These are phyloP conservation scores for Sinonovacula constricta DNA, from an alignment of 1,140 invertebrate species.

Conservation along the genomic window DNA sequence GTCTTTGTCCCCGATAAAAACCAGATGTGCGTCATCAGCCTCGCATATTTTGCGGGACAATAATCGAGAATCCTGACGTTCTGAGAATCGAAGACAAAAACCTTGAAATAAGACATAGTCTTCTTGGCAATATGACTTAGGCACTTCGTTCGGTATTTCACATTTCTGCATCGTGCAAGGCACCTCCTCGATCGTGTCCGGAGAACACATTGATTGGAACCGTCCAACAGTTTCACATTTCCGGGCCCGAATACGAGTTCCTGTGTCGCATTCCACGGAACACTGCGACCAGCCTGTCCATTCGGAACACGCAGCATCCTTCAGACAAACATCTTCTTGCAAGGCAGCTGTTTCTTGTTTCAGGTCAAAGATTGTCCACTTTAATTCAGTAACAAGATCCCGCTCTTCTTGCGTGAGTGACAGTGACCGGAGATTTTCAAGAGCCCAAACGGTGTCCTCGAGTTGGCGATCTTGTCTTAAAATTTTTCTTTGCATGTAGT, in stretches of 20 bases:
- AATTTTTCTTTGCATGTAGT: too few species aligned
- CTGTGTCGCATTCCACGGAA: conserved; percentile 21
- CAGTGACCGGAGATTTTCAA: background rate
- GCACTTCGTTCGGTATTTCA: background rate
- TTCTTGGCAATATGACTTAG: conserved; percentile 5
- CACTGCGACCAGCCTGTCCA: conserved; percentile 28
- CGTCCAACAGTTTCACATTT: background rate
- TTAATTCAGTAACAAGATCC: conserved; percentile 31
- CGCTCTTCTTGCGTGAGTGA: conserved; percentile 24
- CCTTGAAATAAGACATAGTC: conserved; percentile 31
- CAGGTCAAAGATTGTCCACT: conserved; percentile 46
- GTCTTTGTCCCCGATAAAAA: conserved; percentile 2
- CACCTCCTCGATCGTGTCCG: conserved; percentile 3
- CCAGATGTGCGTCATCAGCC: conserved; percentile 28
- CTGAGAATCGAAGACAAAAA: conserved; percentile 40
- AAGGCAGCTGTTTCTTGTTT: conserved; percentile 5
- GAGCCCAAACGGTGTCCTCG: too few species aligned
- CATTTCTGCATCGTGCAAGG: conserved; percentile 5
- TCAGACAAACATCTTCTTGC: conserved; percentile 17
- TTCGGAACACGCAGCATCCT: conserved; percentile 9
- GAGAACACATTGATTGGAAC: conserved; percentile 34
- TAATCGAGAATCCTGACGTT: conserved; percentile 24
- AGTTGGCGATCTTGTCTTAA: too few species aligned
- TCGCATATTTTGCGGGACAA: conserved; percentile 28
- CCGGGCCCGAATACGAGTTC: conserved; percentile 25